Conservation (phyloP, 2,888 invertebrate genomes). For the Ptilodon capucinus region DNA sequence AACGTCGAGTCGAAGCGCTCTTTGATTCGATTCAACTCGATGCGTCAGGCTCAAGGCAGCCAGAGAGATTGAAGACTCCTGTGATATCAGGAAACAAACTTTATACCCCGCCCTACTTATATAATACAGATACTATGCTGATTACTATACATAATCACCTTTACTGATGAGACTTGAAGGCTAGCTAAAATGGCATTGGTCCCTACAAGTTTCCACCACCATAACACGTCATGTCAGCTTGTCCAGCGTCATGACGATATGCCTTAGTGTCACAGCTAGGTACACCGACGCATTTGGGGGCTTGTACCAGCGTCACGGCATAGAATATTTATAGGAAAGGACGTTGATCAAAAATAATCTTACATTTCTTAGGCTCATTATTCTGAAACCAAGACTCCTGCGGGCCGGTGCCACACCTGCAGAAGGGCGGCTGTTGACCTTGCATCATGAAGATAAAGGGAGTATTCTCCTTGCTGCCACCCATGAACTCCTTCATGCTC, state of each 20-base stretch:
- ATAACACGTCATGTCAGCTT: too few relatives aligned
- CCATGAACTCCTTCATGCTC: constrained; percentile 64
- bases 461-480: constrained; percentile 45
- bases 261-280: too few relatives aligned
- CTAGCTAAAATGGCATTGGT: too few relatives aligned
- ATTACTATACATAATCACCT: too few relatives aligned
- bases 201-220: too few relatives aligned
- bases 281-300: too few relatives aligned
- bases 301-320: too few relatives aligned
- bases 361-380: constrained; percentile 67
- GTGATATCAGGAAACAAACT: neutral
- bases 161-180: too few relatives aligned
- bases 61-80: neutral
- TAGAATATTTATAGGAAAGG: too few relatives aligned
- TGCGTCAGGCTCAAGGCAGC: neutral
- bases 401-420: constrained; percentile 54
- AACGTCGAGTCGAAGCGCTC: neutral
- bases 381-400: constrained; percentile 53
- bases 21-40: neutral
- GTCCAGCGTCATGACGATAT: too few relatives aligned
- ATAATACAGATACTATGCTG: too few relatives aligned
- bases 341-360: constrained; percentile 6
- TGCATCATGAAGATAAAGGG: constrained; percentile 70
- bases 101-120: neutral
- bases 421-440: constrained; percentile 55